Percentiles rank a stretch among this genome's conserved stretches.
Evolutionary conservation across 1,140 invertebrate species (phyloP).

Genomic region (Archivesica marissinica): DNA sequence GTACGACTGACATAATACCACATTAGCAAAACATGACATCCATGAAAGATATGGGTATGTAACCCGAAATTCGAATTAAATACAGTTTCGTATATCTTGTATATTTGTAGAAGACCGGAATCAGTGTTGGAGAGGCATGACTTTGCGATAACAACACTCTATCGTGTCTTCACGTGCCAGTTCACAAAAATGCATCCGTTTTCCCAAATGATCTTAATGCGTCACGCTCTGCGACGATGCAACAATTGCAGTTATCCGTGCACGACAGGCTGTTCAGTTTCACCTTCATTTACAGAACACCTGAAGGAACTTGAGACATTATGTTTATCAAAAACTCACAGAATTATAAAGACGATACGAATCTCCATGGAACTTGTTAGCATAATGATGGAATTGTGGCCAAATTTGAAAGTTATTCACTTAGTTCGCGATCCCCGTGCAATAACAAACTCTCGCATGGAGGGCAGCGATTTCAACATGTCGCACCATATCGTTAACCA

Average conservation of each 20-base stretch:
- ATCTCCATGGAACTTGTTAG: slow-evolving; percentile 3
- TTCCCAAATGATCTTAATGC: neutral
- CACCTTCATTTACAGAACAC: neutral
- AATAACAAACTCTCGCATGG: neutral
- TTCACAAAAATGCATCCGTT: slow-evolving; percentile 1
- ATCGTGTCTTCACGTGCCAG: neutral
- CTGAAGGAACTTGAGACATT: neutral
- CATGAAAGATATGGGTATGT: too few species aligned
- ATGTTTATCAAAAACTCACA: neutral
- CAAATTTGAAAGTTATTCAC: neutral
- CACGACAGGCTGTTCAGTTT: neutral
- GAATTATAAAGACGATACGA: slow-evolving; percentile 15
- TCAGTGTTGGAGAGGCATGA: neutral
- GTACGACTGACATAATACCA: too few species aligned
- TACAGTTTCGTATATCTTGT: neutral
- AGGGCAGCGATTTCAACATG: neutral
- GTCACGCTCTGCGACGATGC: too few species aligned
- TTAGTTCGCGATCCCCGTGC: slow-evolving; percentile 19
- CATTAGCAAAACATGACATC: too few species aligned
- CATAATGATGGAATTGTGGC: neutral
- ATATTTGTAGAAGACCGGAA: neutral
- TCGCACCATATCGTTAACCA: neutral
- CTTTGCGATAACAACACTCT: neutral
- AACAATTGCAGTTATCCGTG: neutral
- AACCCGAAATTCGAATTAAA: too few species aligned